A percentile compares a stretch with the other conserved stretches of the same genome.
Evolutionary conservation across 2,888 invertebrate species (phyloP).

Genomic region (Drosophila pseudotakahashii): DNA sequence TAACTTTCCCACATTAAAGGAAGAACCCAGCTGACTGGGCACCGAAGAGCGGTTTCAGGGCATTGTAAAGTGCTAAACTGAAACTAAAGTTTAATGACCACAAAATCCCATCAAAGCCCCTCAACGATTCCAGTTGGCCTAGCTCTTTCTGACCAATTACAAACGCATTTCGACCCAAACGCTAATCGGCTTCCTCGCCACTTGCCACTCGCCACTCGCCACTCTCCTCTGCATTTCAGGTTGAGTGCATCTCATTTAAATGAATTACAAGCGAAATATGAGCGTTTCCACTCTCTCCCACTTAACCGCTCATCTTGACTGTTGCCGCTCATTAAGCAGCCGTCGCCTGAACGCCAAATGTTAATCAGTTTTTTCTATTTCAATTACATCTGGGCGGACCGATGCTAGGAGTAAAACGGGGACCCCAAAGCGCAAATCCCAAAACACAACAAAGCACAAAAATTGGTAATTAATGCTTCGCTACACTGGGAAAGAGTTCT

Average conservation of each 20-base stretch:
- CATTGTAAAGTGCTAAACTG: constrained; percentile 42
- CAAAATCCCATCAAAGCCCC: constrained; percentile 52
- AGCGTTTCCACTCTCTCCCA: constrained; percentile 30
- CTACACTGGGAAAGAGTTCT: constrained; percentile 6
- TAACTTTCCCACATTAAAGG: constrained; percentile 49
- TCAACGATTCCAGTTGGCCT: constrained; percentile 30
- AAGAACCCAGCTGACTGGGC: constrained; percentile 13
- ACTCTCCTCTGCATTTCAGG: constrained; percentile 54
- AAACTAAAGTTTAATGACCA: constrained; percentile 64
- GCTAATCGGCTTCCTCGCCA: constrained; percentile 39
- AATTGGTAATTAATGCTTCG: constrained; percentile 65
- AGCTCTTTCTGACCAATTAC: constrained; percentile 64
- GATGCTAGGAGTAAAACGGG: not conserved
- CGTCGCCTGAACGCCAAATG: constrained; percentile 55
- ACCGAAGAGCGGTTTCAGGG: not conserved
- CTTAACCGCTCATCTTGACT: constrained; percentile 13
- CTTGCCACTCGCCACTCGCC: not conserved
- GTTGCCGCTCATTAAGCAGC: constrained; percentile 55
- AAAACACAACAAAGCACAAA: constrained; percentile 64
- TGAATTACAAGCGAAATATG: constrained; percentile 77
- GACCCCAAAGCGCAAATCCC: constrained; percentile 61
- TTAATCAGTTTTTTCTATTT: constrained; percentile 63
- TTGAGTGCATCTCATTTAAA: constrained; percentile 79
- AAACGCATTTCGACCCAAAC: constrained; percentile 69
- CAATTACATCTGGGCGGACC: constrained; percentile 31